Percentiles rank a stretch among this genome's conserved stretches.
Evolutionary conservation across 1,140 invertebrate species (phyloP).

Genomic region (Gryllus bimaculatus): DNA sequence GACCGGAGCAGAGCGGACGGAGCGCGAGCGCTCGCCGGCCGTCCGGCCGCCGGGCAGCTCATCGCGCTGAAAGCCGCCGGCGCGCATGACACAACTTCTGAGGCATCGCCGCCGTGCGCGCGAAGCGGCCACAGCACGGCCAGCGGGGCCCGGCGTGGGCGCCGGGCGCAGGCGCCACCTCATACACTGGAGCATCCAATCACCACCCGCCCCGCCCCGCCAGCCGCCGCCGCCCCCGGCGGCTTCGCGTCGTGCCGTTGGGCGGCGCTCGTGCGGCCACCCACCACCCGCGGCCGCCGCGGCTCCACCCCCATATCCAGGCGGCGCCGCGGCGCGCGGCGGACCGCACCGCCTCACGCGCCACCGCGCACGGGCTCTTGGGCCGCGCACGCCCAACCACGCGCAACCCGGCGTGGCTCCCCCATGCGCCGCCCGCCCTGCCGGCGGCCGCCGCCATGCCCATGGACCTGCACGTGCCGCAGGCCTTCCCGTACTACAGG

Average conservation of each 20-base stretch:
- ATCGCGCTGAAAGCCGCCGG: no score
- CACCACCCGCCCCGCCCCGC: no score
- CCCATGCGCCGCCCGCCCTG: slow-evolving; percentile 25
- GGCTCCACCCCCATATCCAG: slow-evolving; percentile 8
- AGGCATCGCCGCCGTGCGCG: background rate
- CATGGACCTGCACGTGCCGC: slow-evolving; percentile 77
- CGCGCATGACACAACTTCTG: background rate
- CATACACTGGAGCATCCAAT: no score
- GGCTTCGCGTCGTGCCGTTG: slow-evolving; percentile 57
- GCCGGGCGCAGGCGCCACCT: background rate
- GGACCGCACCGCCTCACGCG: slow-evolving; percentile 30
- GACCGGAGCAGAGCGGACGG: no score
- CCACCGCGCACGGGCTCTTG: slow-evolving; percentile 40
- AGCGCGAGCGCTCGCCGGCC: no score
- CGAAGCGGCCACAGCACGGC: no score
- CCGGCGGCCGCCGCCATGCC: slow-evolving; percentile 46
- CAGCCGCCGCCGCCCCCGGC: slow-evolving; percentile 33
- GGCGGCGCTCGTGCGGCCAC: slow-evolving; percentile 55
- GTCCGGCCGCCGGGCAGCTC: no score
- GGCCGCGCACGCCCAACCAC: slow-evolving; percentile 23
- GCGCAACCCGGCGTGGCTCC: slow-evolving; percentile 23
- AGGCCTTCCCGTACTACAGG: slow-evolving; percentile 82
- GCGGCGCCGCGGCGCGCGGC: slow-evolving; percentile 15
- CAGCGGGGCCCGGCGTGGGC: background rate
- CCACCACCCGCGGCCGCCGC: slow-evolving; percentile 34